These are phyloP conservation scores for Gavia stellata DNA, from an alignment of 2,113 vertebrate species.

Conservation along the genomic window DNA sequence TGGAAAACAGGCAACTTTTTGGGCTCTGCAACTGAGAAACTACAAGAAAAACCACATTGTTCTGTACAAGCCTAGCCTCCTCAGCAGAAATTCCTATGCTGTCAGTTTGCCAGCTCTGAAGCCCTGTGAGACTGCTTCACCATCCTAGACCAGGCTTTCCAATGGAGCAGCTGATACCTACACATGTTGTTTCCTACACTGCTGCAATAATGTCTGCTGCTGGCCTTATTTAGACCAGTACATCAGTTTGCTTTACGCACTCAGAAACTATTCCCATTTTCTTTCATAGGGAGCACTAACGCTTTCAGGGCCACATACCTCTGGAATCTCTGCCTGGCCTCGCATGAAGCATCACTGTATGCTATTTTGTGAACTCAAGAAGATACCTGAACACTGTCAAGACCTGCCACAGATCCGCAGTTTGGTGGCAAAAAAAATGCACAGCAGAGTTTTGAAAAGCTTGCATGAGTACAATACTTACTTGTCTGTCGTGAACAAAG, in stretches of 20 bases:
- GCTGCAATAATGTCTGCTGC: neutral
- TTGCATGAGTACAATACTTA: neutral
- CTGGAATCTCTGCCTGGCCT: neutral
- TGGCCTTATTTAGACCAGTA: neutral
- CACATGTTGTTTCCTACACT: neutral
- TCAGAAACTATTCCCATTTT: neutral
- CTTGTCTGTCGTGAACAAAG: neutral
- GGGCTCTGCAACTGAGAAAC: neutral
- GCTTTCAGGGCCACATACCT: neutral
- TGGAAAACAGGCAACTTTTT: neutral
- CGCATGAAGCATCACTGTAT: neutral
- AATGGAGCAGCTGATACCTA: too few species aligned
- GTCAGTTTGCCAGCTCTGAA: neutral
- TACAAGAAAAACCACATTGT: constrained; percentile 51
- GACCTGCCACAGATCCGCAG: neutral
- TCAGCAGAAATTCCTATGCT: neutral
- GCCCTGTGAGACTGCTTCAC: neutral
- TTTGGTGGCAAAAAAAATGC: neutral
- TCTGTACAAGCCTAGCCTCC: neutral
- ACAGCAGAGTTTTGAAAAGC: neutral
- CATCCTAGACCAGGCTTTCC: neutral
- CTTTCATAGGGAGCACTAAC: neutral
- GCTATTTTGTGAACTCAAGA: neutral
- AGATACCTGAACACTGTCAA: neutral
- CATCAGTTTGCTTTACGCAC: neutral